phyloP scores from a whole-genome alignment of 2,797 vertebrate species.

The Artibeus lituratus region DNA sequence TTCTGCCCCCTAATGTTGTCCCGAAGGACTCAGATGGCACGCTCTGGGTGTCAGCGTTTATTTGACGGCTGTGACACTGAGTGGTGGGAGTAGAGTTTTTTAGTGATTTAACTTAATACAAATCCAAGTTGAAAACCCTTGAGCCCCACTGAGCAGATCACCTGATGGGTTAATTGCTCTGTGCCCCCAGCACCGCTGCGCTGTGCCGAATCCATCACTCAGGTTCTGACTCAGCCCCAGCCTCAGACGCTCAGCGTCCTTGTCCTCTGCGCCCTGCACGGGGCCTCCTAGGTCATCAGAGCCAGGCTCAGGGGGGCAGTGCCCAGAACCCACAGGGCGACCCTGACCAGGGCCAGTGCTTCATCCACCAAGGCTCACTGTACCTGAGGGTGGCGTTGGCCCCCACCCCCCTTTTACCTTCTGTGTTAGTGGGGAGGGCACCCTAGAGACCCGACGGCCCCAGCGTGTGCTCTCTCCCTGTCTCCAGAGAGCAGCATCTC shows the following conservation, averaged over 20 bases:
- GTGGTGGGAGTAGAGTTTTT: background rate
- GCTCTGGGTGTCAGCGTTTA: background rate
- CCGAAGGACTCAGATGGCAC: background rate
- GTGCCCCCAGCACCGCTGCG: background rate
- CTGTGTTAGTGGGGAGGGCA: background rate
- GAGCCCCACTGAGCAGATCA: background rate
- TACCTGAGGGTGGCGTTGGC: constrained; percentile 22
- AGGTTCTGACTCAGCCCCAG: background rate
- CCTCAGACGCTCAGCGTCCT: background rate
- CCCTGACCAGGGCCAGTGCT: background rate
- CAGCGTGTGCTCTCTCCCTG: constrained; percentile 67
- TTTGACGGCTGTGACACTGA: background rate
- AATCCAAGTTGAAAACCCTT: background rate
- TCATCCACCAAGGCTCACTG: constrained; percentile 14
- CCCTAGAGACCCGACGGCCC: constrained; percentile 15
- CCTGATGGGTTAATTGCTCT: background rate
- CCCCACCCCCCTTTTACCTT: background rate
- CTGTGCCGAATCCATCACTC: background rate
- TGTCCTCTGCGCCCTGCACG: background rate
- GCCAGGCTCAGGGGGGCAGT: background rate
- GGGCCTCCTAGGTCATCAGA: background rate
- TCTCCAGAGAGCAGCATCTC: constrained; percentile 94
- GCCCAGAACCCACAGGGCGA: background rate
- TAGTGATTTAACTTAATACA: background rate
- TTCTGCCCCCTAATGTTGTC: background rate